A percentile compares a stretch with the other conserved stretches of the same genome.
phyloP scores from a whole-genome alignment of 2,888 invertebrate species.

The Cerastis rubricosa region DNA sequence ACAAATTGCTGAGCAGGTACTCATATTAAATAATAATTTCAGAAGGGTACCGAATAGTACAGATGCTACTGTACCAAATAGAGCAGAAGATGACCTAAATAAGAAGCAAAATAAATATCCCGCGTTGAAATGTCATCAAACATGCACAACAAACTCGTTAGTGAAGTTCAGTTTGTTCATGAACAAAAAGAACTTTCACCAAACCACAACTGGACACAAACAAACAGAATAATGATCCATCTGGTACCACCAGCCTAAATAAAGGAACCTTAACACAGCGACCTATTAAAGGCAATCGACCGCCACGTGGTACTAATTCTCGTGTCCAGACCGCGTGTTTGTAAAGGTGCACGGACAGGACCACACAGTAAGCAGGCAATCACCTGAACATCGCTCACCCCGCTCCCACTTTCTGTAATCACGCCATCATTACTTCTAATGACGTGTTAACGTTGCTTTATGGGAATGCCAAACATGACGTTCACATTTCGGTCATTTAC shows the following conservation, averaged over 20 bases:
- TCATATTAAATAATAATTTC: background rate
- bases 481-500: conserved; percentile 91
- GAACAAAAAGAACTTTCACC: conserved; percentile 37
- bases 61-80: background rate
- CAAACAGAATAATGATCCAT: conserved; percentile 54
- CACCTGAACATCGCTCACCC: conserved; percentile 85
- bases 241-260: conserved; percentile 48
- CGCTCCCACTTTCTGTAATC: conserved; percentile 87
- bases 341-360: conserved; percentile 83
- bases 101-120: background rate
- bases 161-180: conserved; percentile 1
- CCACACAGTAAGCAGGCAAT: conserved; percentile 89
- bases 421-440: conserved; percentile 90
- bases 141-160: background rate
- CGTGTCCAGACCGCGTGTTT: conserved; percentile 78
- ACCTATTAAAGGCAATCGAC: conserved; percentile 70
- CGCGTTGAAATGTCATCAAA: background rate
- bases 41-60: background rate
- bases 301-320: conserved; percentile 81
- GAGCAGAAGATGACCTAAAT: background rate
- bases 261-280: conserved; percentile 58
- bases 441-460: conserved; percentile 91
- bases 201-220: conserved; percentile 37
- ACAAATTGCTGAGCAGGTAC: conserved; percentile 16
- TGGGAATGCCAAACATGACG: conserved; percentile 91